Evolutionary conservation across 2,113 vertebrate species (phyloP), one percentile per base, ranked within the genome.

Genomic region (Oreocharis arfaki): DNA sequence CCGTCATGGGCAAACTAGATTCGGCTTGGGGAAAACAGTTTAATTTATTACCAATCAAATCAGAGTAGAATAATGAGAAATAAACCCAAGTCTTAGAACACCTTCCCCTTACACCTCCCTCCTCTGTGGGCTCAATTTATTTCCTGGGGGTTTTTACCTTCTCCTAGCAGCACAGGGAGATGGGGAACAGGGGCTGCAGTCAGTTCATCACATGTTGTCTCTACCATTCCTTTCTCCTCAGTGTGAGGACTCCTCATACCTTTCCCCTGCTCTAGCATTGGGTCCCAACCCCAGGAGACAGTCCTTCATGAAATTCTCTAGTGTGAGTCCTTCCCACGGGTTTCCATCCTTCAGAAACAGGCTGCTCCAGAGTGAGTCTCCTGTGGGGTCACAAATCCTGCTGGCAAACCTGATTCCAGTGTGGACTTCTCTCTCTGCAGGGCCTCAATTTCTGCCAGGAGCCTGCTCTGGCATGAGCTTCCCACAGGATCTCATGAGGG

Each of bases 121-220:
- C 9, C 15, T 42, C 16, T 7, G 15, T 11, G 24, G 55, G 10
- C 19, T 70, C 30, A 65, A 10, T 26, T 65, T 79, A 9, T n/a
- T 39, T 69, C 64, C 11, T 21, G 10, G 5, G 4, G 26, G 49
- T 49, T n/a, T 49, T 39, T 49, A 10, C 11, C 18, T 69, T 23
- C 37, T 69, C 13, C n/a, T 26, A 28, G 35, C 18, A 59, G 35
- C 30, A 42, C 9, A 42, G 24, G 19, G 30, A n/a, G 44, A n/a
- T n/a, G 44, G 35, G 55, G 55, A 30, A 41, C 3, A 26, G 22
- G 7, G 30, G 3, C 12, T 59, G 24, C 7, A 20, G 23, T n/a
- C 19, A 11, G 35, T 27, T 39, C n/a, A 47, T 10, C 41, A 39
- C 13, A 32, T 0, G 0, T 20, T 33, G 13, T 28, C 18, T 59